Conservation (phyloP, 1,140 invertebrate species). For the Drosophila nigromelanica region DNA sequence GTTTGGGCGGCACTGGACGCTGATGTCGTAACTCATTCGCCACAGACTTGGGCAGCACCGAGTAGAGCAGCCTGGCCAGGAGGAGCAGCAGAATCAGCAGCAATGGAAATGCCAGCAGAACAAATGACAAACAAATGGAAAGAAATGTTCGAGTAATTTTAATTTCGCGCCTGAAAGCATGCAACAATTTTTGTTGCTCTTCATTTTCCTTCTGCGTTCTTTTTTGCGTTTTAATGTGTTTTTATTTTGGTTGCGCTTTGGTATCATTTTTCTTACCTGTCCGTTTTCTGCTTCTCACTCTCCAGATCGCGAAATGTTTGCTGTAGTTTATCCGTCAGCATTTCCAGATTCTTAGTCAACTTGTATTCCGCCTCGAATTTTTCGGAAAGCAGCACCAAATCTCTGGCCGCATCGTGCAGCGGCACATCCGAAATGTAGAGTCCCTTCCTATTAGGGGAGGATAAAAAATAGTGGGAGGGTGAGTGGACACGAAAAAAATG, state of each 20-base stretch:
- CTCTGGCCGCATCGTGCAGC: conserved; percentile 97
- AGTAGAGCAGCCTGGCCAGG: conserved; percentile 92
- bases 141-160: conserved; percentile 73
- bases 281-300: conserved; percentile 98
- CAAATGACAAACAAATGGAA: conserved; percentile 35
- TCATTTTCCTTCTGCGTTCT: background rate
- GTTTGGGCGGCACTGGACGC: conserved; percentile 92
- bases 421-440: conserved; percentile 98
- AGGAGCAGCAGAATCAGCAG: conserved; percentile 5
- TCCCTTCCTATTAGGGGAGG: conserved; percentile 88
- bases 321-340: conserved; percentile 98
- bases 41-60: conserved; percentile 95
- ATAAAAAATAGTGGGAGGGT: conserved; percentile 16
- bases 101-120: background rate
- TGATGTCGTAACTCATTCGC: conserved; percentile 96
- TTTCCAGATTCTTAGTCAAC: conserved; percentile 96
- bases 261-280: conserved; percentile 88
- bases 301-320: conserved; percentile 97
- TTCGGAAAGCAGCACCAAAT: conserved; percentile 98
- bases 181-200: conserved; percentile 40
- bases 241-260: conserved; percentile 32
- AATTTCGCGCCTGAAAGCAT: conserved; percentile 79
- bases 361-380: conserved; percentile 99
- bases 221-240: conserved; percentile 51
- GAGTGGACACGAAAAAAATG: conserved; percentile 46